A percentile compares a stretch with the other conserved stretches of the same genome.
Conservation (phyloP, 2,888 invertebrate species). For the Conomelus anceps region DNA sequence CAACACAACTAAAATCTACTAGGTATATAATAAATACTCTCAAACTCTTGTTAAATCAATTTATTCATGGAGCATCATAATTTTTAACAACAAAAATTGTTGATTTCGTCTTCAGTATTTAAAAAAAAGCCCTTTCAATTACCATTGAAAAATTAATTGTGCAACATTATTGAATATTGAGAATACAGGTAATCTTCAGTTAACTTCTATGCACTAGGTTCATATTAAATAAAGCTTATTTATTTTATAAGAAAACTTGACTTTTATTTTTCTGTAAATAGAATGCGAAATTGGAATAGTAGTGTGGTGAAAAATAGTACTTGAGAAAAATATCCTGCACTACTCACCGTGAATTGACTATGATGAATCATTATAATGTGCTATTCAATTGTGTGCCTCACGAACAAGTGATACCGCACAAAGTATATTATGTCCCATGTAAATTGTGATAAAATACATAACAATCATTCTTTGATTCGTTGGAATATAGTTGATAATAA, state of each 20-base stretch:
- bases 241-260: neutral
- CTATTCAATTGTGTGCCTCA: neutral
- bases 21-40: no score
- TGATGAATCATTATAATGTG: neutral
- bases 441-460: neutral
- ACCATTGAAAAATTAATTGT: neutral
- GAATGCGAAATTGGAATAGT: neutral
- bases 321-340: neutral
- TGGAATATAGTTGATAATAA: neutral
- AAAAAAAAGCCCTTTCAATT: neutral
- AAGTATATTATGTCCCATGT: neutral
- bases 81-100: neutral
- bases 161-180: neutral
- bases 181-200: neutral
- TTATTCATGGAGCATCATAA: no score
- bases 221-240: neutral
- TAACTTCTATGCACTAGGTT: neutral
- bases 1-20: neutral
- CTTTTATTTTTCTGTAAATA: neutral
- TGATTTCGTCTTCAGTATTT: neutral
- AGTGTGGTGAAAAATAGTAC: no score
- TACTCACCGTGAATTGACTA: neutral
- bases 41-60: neutral
- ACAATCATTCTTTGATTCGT: no score
- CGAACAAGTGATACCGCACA: neutral